Conservation (phyloP, 2,113 vertebrate species). For the Dendrocopos noguchii region DNA sequence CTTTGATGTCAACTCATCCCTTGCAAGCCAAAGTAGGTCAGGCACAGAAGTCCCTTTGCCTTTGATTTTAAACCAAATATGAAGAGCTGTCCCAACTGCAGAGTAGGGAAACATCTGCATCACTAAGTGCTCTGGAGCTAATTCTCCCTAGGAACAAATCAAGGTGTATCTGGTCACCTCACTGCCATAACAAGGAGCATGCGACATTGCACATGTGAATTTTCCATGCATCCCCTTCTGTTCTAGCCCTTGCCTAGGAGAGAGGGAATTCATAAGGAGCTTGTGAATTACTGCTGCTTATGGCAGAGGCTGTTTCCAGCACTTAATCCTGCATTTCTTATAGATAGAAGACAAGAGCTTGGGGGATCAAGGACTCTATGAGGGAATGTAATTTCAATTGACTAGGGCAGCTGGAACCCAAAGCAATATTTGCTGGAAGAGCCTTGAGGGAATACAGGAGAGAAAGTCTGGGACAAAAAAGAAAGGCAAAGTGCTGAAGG, state of each 20-base stretch:
- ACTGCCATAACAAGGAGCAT: neutral
- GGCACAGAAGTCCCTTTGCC: neutral
- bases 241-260: neutral
- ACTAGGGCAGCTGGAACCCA: conserved; percentile 17
- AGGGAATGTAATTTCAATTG: neutral
- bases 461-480: neutral
- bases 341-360: neutral
- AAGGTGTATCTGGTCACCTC: neutral
- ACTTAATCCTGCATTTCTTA: neutral
- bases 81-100: neutral
- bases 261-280: neutral
- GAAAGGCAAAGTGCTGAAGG: neutral
- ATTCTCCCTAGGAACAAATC: neutral
- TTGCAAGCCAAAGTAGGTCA: conserved; percentile 28
- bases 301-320: neutral
- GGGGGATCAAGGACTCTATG: neutral
- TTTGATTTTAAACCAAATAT: conserved; percentile 8
- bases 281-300: neutral
- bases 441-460: neutral
- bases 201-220: neutral
- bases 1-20: conserved; percentile 48
- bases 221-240: neutral
- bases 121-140: neutral
- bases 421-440: conserved; percentile 1
- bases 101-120: neutral